phyloP scores from a whole-genome alignment of 2,888 invertebrate species.

The Erebia epiphron region DNA sequence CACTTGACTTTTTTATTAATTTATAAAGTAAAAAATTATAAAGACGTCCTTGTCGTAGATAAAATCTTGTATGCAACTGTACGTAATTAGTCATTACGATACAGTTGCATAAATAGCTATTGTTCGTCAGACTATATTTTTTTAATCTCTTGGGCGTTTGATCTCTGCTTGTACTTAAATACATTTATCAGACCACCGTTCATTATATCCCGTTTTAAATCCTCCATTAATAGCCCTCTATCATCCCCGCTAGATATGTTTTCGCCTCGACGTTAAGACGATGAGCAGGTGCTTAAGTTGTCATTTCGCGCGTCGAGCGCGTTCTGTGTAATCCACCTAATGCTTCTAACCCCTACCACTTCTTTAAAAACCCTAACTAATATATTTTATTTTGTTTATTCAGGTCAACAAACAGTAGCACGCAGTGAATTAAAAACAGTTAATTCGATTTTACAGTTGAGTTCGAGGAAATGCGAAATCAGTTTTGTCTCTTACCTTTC shows the following conservation, averaged over 20 bases:
- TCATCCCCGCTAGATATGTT: slow-evolving; percentile 54
- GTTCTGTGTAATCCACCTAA: slow-evolving; percentile 71
- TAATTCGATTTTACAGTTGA: no score
- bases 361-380: neutral
- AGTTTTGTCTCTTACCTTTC: neutral
- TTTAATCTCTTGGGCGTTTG: no score
- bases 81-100: no score
- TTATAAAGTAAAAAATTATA: no score
- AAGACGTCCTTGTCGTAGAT: no score
- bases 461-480: neutral
- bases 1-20: no score
- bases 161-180: slow-evolving; percentile 9
- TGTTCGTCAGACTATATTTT: no score
- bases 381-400: no score
- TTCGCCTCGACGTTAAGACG: slow-evolving; percentile 65
- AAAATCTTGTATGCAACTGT: no score
- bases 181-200: slow-evolving; percentile 24
- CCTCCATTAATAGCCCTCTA: slow-evolving; percentile 53
- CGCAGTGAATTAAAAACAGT: no score
- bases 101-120: no score
- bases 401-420: no score
- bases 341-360: slow-evolving; percentile 54
- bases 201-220: slow-evolving; percentile 41
- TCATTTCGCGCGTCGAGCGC: slow-evolving; percentile 66
- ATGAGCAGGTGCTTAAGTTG: slow-evolving; percentile 75